Percentiles rank a stretch among this genome's conserved stretches.
phyloP scores from a whole-genome alignment of 2,113 vertebrate genomes.

The Bettongia penicillata region DNA sequence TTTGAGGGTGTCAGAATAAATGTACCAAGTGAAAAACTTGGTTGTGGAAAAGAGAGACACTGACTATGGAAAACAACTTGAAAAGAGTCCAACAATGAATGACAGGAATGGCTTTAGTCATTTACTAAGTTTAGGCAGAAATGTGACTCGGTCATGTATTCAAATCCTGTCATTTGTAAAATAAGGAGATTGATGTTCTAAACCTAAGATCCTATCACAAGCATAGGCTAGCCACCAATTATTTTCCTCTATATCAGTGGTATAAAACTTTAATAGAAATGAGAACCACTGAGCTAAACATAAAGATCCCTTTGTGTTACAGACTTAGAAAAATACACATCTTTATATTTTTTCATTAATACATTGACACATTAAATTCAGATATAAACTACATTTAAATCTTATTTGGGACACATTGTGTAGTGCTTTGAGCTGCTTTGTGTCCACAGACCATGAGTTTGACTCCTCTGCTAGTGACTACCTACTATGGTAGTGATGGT shows the following conservation, averaged over 20 bases:
- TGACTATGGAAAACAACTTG: conserved; percentile 9
- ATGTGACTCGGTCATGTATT: background rate
- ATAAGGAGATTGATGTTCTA: background rate
- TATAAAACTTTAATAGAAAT: background rate
- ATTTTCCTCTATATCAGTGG: background rate
- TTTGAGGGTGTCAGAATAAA: background rate
- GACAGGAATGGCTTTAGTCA: background rate
- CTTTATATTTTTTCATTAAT: background rate
- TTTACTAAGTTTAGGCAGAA: background rate
- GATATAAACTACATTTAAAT: background rate
- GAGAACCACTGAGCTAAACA: background rate
- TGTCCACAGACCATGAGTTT: background rate
- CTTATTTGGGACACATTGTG: background rate
- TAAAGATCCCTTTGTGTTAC: background rate
- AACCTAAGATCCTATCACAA: background rate
- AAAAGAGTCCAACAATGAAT: background rate
- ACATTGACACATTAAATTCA: background rate
- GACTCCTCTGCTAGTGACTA: background rate
- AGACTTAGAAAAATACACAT: background rate
- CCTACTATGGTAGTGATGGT: background rate
- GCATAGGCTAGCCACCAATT: background rate
- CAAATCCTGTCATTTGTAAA: background rate
- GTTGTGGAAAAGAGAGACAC: background rate
- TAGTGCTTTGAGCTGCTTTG: background rate
- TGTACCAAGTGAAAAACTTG: background rate